These are phyloP conservation scores for Meloe dianella DNA, from an alignment of 2,888 invertebrate genomes.

Conservation along the genomic window DNA sequence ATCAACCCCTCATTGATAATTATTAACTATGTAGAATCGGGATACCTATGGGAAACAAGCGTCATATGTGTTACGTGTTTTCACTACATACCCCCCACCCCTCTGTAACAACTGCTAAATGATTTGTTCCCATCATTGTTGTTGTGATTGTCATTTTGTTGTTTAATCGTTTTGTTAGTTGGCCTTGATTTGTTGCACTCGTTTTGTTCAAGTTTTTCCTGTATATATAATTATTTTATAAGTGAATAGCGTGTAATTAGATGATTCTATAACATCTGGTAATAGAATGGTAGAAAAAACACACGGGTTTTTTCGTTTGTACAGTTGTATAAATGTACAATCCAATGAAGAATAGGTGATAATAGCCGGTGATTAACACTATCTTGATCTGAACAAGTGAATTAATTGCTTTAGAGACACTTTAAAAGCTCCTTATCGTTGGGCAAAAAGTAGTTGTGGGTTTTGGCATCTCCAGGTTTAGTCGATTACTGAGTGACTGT, in stretches of 20 bases:
- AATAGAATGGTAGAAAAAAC: not conserved
- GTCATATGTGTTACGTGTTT: not conserved
- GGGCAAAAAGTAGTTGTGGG: too few species aligned
- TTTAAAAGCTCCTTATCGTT: too few species aligned
- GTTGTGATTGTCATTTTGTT: not conserved
- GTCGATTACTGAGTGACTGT: too few species aligned
- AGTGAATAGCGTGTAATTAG: slow-evolving; percentile 5
- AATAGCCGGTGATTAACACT: too few species aligned
- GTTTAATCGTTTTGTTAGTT: not conserved
- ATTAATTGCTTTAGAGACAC: too few species aligned
- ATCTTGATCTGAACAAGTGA: too few species aligned
- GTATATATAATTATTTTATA: not conserved
- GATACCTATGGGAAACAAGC: not conserved
- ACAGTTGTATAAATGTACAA: too few species aligned
- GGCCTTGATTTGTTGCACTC: not conserved
- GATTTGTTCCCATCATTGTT: not conserved
- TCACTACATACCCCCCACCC: not conserved
- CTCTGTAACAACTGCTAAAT: not conserved
- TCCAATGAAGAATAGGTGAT: too few species aligned
- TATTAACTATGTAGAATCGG: not conserved
- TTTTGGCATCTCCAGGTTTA: too few species aligned
- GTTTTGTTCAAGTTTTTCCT: not conserved
- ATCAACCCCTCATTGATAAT: not conserved
- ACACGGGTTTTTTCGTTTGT: not conserved
- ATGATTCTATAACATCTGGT: slow-evolving; percentile 2